phyloP scores from a whole-genome alignment of 2,113 vertebrate species.

The Neogale vison region DNA sequence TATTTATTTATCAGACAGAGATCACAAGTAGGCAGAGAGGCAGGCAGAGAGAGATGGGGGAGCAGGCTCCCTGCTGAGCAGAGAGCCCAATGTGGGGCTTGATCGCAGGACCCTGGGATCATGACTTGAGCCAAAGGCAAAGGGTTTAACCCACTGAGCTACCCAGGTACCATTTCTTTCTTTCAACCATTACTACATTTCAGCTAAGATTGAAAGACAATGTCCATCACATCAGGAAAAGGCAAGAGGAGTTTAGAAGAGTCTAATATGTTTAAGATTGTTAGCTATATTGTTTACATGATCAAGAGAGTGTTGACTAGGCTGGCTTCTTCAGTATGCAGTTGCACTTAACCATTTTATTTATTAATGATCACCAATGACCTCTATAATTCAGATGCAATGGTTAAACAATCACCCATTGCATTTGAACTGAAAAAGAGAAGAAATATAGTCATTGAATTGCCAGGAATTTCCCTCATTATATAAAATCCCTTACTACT shows the following conservation, averaged over 20 bases:
- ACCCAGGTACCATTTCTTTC: background rate
- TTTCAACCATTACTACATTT: slow-evolving; percentile 11
- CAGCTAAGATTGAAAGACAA: background rate
- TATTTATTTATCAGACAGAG: no score
- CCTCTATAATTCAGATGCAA: slow-evolving; percentile 56
- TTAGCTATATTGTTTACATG: background rate
- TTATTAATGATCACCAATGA: slow-evolving; percentile 57
- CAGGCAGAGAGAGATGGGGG: no score
- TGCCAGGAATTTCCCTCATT: slow-evolving; percentile 64
- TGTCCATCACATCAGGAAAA: background rate
- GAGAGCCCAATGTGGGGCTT: no score
- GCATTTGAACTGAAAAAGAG: slow-evolving; percentile 41
- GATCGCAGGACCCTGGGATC: no score
- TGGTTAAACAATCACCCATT: slow-evolving; percentile 63
- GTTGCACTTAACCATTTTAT: slow-evolving; percentile 43
- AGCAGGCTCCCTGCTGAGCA: no score
- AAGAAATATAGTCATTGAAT: slow-evolving; percentile 61
- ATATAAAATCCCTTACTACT: slow-evolving; percentile 26
- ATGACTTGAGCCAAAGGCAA: no score
- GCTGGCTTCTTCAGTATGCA: background rate
- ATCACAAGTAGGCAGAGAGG: no score
- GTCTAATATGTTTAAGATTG: background rate
- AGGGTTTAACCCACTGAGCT: no score
- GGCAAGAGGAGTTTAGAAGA: background rate
- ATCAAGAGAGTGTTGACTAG: slow-evolving; percentile 38